These are phyloP conservation scores for Toxonevra muliebris DNA, from an alignment of 2,888 invertebrate species.

Conservation along the genomic window DNA sequence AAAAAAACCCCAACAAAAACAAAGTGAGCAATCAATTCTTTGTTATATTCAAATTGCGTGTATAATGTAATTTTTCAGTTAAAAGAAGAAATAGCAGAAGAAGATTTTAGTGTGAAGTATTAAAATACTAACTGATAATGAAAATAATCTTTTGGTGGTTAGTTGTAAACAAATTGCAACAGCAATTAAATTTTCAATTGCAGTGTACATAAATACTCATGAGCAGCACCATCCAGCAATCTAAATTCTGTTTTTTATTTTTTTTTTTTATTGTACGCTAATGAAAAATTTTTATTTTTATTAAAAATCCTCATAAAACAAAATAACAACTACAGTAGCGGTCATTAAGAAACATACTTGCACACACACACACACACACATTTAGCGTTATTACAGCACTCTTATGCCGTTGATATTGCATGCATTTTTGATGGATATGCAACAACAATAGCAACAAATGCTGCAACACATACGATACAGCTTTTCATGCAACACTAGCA, in stretches of 20 bases:
- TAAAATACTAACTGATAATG: too few species aligned
- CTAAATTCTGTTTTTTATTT: not conserved
- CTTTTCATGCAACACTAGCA: constrained; percentile 20
- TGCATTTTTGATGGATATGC: constrained; percentile 27
- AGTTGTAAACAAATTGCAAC: too few species aligned
- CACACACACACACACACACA: not conserved
- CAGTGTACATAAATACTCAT: too few species aligned
- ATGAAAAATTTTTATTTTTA: not conserved
- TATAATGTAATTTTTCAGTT: too few species aligned
- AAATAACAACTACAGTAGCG: too few species aligned
- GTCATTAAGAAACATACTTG: too few species aligned
- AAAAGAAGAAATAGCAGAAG: too few species aligned
- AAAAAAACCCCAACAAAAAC: constrained; percentile 14
- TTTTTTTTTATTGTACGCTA: not conserved
- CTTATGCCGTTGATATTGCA: constrained; percentile 15
- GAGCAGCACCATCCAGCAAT: too few species aligned
- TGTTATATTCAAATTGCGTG: not conserved
- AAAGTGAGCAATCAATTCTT: not conserved
- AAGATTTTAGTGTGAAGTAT: too few species aligned
- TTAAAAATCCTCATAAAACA: too few species aligned
- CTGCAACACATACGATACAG: constrained; percentile 8
- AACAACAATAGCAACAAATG: not conserved
- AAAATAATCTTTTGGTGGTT: too few species aligned
- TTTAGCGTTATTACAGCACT: not conserved
- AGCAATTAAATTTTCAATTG: too few species aligned